Evolutionary conservation across 2,797 vertebrate species (phyloP).

Genomic region (Thunnus albacares): DNA sequence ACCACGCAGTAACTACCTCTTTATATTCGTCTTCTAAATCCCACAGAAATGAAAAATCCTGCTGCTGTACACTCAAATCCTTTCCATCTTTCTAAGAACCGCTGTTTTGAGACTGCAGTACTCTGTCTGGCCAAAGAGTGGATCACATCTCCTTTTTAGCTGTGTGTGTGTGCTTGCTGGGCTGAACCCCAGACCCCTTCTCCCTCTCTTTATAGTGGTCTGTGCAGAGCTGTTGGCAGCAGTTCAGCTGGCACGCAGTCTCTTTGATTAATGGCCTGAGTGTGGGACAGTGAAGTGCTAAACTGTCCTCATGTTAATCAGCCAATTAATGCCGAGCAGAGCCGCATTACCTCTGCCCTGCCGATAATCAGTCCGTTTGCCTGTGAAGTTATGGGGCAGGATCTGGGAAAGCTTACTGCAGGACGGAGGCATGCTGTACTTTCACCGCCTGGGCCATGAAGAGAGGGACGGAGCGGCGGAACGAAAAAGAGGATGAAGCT

Average conservation of each 20-base stretch:
- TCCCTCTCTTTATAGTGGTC: conserved; percentile 57
- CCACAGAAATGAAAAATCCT: neutral
- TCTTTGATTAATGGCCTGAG: conserved; percentile 81
- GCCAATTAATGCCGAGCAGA: conserved; percentile 84
- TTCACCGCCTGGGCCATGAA: neutral
- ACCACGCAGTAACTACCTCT: neutral
- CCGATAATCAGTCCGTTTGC: conserved; percentile 74
- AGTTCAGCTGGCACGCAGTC: conserved; percentile 79
- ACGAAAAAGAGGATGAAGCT: conserved; percentile 20
- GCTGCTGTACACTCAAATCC: conserved; percentile 13
- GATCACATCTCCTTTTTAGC: conserved; percentile 65
- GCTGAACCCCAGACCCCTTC: conserved; percentile 55
- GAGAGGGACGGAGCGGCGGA: conserved; percentile 6
- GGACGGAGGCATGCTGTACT: conserved; percentile 19
- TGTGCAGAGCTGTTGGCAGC: conserved; percentile 72
- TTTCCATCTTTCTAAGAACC: conserved; percentile 17
- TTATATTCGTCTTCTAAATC: conserved; percentile 1
- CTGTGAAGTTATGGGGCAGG: conserved; percentile 55
- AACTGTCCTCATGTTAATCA: conserved; percentile 87
- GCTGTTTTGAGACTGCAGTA: conserved; percentile 44
- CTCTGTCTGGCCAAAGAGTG: conserved; percentile 56
- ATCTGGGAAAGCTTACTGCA: conserved; percentile 53
- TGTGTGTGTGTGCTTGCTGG: conserved; percentile 22
- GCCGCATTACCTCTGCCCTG: conserved; percentile 75
- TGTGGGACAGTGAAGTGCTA: conserved; percentile 82